A percentile compares a stretch with the other conserved stretches of the same genome.
These are phyloP conservation scores for Anagyrus pseudococci DNA, from an alignment of 2,888 invertebrate species.

Conservation along the genomic window DNA sequence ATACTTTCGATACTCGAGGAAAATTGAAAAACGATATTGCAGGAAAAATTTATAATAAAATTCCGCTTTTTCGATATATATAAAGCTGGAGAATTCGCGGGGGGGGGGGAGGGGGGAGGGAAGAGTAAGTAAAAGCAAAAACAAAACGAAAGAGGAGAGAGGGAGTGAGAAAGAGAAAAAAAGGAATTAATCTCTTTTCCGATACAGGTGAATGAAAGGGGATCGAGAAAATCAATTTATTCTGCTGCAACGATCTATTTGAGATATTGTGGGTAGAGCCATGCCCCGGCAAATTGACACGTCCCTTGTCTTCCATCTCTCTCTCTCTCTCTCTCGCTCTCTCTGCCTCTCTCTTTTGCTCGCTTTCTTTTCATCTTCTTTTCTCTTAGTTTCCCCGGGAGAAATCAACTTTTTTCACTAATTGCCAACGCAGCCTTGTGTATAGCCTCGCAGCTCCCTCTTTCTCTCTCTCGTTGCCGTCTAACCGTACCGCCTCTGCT, in stretches of 20 bases:
- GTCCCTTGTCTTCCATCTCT: conserved; percentile 13
- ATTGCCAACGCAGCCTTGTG: conserved; percentile 17
- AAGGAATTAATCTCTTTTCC: background rate
- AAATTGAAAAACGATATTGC: too few relatives aligned
- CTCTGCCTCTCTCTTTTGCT: conserved; percentile 2
- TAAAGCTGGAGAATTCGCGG: too few relatives aligned
- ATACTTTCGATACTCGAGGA: too few relatives aligned
- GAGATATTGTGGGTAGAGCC: conserved; percentile 1
- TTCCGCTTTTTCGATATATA: too few relatives aligned
- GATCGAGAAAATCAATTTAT: conserved; percentile 16
- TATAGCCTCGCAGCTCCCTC: too few relatives aligned
- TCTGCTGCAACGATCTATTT: conserved; percentile 14
- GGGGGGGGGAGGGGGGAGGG: too few relatives aligned
- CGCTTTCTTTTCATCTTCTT: background rate
- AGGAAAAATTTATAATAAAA: too few relatives aligned
- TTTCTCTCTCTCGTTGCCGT: too few relatives aligned
- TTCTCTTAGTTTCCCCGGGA: conserved; percentile 6
- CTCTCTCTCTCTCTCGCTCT: conserved; percentile 12
- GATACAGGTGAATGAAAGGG: background rate
- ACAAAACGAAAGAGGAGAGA: background rate
- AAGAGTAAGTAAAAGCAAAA: too few relatives aligned
- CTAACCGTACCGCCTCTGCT: too few relatives aligned
- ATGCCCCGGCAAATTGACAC: conserved; percentile 25
- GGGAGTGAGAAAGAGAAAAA: background rate
- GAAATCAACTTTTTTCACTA: conserved; percentile 29